phyloP scores from a whole-genome alignment of 2,888 invertebrate genomes.

The Ichneumon xanthorius region DNA sequence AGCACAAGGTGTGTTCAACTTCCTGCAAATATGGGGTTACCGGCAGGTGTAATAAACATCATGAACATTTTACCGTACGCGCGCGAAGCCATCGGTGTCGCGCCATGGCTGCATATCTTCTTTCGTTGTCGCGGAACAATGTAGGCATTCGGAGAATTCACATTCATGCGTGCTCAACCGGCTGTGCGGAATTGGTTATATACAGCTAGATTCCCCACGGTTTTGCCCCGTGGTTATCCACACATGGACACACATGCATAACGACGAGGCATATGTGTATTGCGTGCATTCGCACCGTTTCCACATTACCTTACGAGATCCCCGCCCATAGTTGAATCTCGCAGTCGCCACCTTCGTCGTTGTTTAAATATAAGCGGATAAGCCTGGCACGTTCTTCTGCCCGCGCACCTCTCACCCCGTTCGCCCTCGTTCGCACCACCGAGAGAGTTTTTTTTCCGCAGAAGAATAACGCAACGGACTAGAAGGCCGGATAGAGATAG shows the following conservation, averaged over 20 bases:
- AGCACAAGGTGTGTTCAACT: constrained; percentile 27
- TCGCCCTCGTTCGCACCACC: background rate
- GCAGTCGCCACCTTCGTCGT: constrained; percentile 19
- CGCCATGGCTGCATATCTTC: constrained; percentile 41
- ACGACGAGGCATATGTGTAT: background rate
- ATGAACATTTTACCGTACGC: constrained; percentile 28
- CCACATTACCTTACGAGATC: constrained; percentile 6
- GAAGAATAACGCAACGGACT: constrained; percentile 24
- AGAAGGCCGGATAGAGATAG: constrained; percentile 21
- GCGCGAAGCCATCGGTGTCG: constrained; percentile 29
- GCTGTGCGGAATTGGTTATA: constrained; percentile 40
- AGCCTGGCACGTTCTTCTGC: constrained; percentile 26
- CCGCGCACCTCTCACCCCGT: background rate
- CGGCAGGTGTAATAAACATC: constrained; percentile 37
- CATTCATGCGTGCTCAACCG: constrained; percentile 41
- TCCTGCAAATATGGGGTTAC: constrained; percentile 5
- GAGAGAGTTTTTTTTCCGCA: constrained; percentile 9
- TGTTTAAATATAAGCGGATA: constrained; percentile 42
- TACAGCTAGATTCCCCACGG: constrained; percentile 21
- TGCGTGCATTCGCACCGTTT: constrained; percentile 23
- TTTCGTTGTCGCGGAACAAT: constrained; percentile 14
- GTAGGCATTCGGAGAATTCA: constrained; percentile 35
- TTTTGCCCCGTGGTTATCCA: constrained; percentile 12
- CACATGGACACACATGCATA: background rate
- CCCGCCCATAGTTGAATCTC: constrained; percentile 22